phyloP scores from a whole-genome alignment of 2,797 vertebrate genomes.

The Poecile montanus region DNA sequence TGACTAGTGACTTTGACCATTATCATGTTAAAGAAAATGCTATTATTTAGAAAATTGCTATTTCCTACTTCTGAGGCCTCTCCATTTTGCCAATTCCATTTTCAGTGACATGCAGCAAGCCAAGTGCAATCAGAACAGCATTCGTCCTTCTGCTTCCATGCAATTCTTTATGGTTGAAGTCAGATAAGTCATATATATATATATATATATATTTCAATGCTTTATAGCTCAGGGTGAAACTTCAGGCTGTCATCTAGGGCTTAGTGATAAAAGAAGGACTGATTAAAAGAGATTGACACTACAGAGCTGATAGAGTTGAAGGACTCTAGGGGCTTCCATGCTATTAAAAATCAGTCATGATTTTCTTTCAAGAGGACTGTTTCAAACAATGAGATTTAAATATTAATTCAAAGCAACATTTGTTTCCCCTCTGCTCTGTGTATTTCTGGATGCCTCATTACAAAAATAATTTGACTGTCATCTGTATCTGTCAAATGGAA shows the following conservation, averaged over 20 bases:
- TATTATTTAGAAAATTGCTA: neutral
- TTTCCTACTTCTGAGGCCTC: neutral
- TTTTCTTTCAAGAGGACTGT: constrained; percentile 49
- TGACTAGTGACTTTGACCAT: neutral
- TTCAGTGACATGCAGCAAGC: neutral
- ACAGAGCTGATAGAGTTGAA: constrained; percentile 42
- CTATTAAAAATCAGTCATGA: constrained; percentile 46
- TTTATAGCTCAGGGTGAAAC: constrained; percentile 49
- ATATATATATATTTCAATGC: constrained; percentile 44
- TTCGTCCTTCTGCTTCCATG: constrained; percentile 24
- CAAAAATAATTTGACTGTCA: constrained; percentile 50
- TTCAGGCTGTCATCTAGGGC: constrained; percentile 37
- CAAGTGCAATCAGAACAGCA: neutral
- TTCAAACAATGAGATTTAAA: constrained; percentile 59
- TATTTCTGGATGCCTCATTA: constrained; percentile 38
- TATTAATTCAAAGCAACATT: constrained; percentile 58
- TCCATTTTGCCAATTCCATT: neutral
- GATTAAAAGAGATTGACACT: constrained; percentile 62
- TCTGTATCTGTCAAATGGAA: constrained; percentile 14
- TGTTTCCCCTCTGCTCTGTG: neutral
- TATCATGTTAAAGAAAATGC: neutral
- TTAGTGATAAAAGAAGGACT: constrained; percentile 51
- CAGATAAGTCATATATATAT: constrained; percentile 39
- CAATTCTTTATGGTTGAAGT: neutral
- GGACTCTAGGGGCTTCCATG: constrained; percentile 11